Evolutionary conservation across 2,797 vertebrate genomes (phyloP).

Genomic region (Buceros bicornis): DNA sequence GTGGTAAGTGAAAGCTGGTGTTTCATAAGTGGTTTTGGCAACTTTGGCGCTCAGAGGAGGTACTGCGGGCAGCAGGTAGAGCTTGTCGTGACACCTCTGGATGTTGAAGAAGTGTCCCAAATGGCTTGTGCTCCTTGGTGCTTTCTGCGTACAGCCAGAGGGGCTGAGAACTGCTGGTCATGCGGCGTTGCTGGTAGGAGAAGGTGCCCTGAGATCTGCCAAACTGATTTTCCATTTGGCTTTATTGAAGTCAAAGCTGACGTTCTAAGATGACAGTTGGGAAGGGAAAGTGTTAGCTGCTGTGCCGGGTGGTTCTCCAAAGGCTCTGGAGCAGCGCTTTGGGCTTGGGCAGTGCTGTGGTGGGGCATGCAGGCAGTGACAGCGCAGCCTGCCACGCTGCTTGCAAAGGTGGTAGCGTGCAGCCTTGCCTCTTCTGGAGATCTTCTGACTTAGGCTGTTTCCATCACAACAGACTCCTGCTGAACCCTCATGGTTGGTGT

Average conservation of each 20-base stretch:
- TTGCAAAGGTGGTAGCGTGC: not conserved
- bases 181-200: not conserved
- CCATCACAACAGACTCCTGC: rapidly evolving
- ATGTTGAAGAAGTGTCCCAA: not conserved
- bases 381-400: not conserved
- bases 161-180: not conserved
- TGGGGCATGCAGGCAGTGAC: not conserved
- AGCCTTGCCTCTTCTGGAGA: not conserved
- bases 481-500: not conserved
- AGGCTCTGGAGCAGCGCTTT: not conserved
- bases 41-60: not conserved
- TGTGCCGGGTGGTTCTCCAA: not conserved
- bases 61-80: not conserved
- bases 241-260: not conserved
- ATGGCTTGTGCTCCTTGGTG: not conserved
- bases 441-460: not conserved
- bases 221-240: rapidly evolving
- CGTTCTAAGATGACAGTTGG: not conserved
- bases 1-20: conserved; percentile 67
- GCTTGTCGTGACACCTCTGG: not conserved
- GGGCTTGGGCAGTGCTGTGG: rapidly evolving
- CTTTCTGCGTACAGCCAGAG: rapidly evolving
- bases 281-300: not conserved
- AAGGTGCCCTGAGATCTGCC: not conserved
- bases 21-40: not conserved